phyloP scores from a whole-genome alignment of 2,113 vertebrate species.

The Jaculus jaculus region DNA sequence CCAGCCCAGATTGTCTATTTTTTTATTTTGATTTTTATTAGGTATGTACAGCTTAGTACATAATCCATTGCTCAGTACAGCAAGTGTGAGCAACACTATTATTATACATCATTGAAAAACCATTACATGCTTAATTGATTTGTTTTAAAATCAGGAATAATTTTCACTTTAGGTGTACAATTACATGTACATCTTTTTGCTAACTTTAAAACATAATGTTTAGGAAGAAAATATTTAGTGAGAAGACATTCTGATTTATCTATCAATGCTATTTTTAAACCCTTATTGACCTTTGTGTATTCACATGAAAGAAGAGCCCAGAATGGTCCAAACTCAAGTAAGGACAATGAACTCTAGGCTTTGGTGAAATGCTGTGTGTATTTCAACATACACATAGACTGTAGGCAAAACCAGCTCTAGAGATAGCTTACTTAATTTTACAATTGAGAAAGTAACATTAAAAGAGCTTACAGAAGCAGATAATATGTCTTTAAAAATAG shows the following conservation, averaged over 20 bases:
- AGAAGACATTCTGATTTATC: background rate
- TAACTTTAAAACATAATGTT: slow-evolving; percentile 37
- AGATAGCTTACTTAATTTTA: slow-evolving; percentile 27
- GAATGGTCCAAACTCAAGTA: slow-evolving; percentile 16
- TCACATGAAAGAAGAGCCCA: slow-evolving; percentile 36
- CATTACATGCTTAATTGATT: slow-evolving; percentile 21
- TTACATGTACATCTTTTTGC: slow-evolving; percentile 23
- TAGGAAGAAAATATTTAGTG: slow-evolving; percentile 16
- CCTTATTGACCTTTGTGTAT: background rate
- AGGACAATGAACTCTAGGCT: background rate
- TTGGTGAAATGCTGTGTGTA: background rate
- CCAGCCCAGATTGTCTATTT: too few relatives aligned
- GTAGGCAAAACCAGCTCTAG: background rate
- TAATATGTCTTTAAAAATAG: slow-evolving; percentile 44
- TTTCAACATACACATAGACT: background rate
- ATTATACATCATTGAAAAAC: slow-evolving; percentile 27
- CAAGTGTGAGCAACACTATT: slow-evolving; percentile 23
- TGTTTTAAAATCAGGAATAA: slow-evolving; percentile 40
- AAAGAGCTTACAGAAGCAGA: slow-evolving; percentile 33
- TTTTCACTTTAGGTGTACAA: slow-evolving; percentile 49
- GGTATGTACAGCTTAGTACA: too few relatives aligned
- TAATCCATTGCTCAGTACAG: too few relatives aligned
- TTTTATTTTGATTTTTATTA: too few relatives aligned
- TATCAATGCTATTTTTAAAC: slow-evolving; percentile 22
- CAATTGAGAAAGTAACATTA: slow-evolving; percentile 33